These are phyloP conservation scores for Polymixis lichenea DNA, from an alignment of 2,888 invertebrate genomes.

Conservation along the genomic window DNA sequence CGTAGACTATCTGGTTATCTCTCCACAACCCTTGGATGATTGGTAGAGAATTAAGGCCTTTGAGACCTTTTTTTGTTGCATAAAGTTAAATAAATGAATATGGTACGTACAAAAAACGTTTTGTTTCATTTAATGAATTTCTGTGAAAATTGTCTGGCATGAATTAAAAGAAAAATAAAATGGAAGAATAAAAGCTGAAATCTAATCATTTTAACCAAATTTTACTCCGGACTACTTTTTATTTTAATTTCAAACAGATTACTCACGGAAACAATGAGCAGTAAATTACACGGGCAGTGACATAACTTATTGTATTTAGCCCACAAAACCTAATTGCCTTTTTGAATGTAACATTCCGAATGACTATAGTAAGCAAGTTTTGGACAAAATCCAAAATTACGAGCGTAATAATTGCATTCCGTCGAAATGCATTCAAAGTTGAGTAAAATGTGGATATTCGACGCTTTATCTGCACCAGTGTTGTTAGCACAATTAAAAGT, in stretches of 20 bases:
- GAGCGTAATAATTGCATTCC: conserved; percentile 77
- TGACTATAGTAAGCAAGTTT: conserved; percentile 61
- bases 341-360: conserved; percentile 45
- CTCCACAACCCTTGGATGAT: not conserved
- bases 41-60: not conserved
- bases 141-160: not conserved
- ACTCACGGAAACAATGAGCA: conserved; percentile 25
- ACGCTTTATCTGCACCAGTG: conserved; percentile 68
- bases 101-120: too few relatives aligned
- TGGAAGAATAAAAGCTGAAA: not conserved
- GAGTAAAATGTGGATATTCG: conserved; percentile 78
- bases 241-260: conserved; percentile 30
- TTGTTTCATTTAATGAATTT: not conserved
- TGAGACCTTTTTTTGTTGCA: not conserved
- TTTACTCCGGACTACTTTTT: not conserved
- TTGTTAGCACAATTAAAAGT: conserved; percentile 62
- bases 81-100: not conserved
- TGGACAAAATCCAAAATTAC: conserved; percentile 79
- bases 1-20: not conserved
- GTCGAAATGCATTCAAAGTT: conserved; percentile 79
- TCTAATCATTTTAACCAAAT: conserved; percentile 17
- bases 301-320: conserved; percentile 46
- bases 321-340: conserved; percentile 57
- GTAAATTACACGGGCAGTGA: conserved; percentile 37
- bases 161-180: not conserved